Percentiles rank a stretch among this genome's conserved stretches.
These are phyloP conservation scores for Heliconius sara DNA, from an alignment of 2,888 invertebrate genomes.

Conservation along the genomic window DNA sequence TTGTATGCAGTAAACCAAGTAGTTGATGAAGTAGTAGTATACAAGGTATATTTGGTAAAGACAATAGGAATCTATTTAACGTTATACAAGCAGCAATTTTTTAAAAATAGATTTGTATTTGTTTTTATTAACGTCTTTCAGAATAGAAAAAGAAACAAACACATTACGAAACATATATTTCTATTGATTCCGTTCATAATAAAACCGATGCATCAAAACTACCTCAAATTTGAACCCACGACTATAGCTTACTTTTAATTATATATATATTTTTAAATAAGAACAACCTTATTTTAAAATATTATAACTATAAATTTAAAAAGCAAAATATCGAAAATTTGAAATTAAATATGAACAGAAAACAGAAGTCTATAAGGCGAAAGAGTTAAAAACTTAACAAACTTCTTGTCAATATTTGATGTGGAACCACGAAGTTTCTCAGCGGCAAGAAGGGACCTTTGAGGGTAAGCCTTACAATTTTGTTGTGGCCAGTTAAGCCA, in stretches of 20 bases:
- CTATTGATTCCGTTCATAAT: no score
- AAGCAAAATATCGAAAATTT: neutral
- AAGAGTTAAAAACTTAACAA: conserved; percentile 44
- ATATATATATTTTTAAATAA: neutral
- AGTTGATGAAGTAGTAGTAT: neutral
- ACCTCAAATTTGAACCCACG: no score
- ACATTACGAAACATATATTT: no score
- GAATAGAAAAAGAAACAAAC: no score
- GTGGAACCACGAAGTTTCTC: conserved; percentile 42
- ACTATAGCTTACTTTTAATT: no score
- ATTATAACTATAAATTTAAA: neutral
- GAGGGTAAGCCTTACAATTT: conserved; percentile 41
- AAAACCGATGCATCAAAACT: no score
- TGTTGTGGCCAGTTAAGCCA: conserved; percentile 33
- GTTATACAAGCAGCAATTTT: no score
- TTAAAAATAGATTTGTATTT: no score
- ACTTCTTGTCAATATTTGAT: conserved; percentile 44
- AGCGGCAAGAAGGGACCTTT: conserved; percentile 42
- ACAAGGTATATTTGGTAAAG: no score
- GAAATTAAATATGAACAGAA: conserved; percentile 13
- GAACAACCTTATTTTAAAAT: neutral
- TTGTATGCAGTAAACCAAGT: neutral
- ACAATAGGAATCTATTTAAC: no score
- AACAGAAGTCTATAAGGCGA: conserved; percentile 36
- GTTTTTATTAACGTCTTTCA: no score